Conservation (phyloP, 2,113 vertebrate species). For the Hiodon tergisus region DNA sequence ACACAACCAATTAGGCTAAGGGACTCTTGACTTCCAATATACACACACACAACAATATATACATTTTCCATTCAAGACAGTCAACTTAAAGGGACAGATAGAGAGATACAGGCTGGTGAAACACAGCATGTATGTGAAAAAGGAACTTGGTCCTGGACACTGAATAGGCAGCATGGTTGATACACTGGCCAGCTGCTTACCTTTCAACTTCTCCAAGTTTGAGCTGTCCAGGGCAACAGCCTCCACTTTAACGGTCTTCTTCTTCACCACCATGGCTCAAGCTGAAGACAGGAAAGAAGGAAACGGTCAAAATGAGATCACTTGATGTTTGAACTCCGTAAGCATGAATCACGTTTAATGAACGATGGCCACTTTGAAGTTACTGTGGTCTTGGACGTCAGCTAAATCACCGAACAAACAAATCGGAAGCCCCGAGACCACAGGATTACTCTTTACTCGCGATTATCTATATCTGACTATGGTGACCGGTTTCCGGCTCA, state of each 20-base stretch:
- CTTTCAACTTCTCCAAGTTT: slow-evolving; percentile 64
- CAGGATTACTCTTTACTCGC: no score
- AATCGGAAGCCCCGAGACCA: no score
- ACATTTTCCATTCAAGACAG: not conserved
- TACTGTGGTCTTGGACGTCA: no score
- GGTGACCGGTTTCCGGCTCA: not conserved
- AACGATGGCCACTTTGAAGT: no score
- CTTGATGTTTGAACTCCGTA: no score
- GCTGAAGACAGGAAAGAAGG: slow-evolving; percentile 6
- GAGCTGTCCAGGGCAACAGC: slow-evolving; percentile 64
- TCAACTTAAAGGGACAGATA: not conserved
- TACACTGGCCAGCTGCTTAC: slow-evolving; percentile 53
- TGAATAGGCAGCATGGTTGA: not conserved
- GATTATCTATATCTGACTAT: no score
- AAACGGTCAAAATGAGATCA: not conserved
- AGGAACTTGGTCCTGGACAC: not conserved
- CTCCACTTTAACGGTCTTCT: slow-evolving; percentile 75
- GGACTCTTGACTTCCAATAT: not conserved
- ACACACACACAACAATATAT: no score
- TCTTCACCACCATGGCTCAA: slow-evolving; percentile 83
- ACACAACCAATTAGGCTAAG: no score
- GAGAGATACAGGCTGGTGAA: not conserved
- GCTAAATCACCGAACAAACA: no score
- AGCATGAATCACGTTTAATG: not conserved
- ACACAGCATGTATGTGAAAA: not conserved